Base-by-base conservation (phyloP, 2,113 vertebrate genomes). In the Trematomus loennbergii region DNA sequence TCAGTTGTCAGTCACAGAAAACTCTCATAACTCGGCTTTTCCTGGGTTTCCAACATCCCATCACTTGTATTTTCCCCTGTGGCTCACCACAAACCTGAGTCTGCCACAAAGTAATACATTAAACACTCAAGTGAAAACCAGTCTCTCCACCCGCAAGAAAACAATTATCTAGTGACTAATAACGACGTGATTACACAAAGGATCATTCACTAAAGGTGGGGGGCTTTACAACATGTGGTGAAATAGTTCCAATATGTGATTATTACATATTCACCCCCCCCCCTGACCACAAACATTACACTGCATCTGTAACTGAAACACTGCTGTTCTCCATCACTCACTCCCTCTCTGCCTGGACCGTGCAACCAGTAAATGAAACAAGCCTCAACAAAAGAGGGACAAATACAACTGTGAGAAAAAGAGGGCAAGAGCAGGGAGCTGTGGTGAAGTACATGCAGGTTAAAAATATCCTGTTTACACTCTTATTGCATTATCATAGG, bases 171-270 rank as follows among this genome's bases (percentile, higher is more conserved):
- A 55, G 33, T 9, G 15, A 57, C 18, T 12, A 78, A 54, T 72
- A 71, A 53, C 29, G 52, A 53, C 29, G 52, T 12, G 36, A 85
- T 72, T 75, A 60, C 52, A 2, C 45, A 79, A 79, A 87, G 53
- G 7, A 18, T 64, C 40, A 87, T 50, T 75, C 59, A 59, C 29
- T 29, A 22, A 4, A 20, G 15, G 46, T n/a, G 46, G 18, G 17
- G 11, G 73, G 60, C 22, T 53, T 75, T 82, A 67, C 77, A 83
- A 70, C 70, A 40, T 45, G 18, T 88, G 87, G 83, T 83, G 75
- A 82, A 89, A 92, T 79, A 69, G 82, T 18, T 86, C 78, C 72
- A 91, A 76, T 87, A 84, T 92, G 86, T 86, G 77, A 50, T 57
- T 52, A 48, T 81, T 76, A 85, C 61, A 80, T 74, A 25, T 25